These are phyloP conservation scores for Aplochiton taeniatus DNA, from an alignment of 2,797 vertebrate species.

Conservation along the genomic window DNA sequence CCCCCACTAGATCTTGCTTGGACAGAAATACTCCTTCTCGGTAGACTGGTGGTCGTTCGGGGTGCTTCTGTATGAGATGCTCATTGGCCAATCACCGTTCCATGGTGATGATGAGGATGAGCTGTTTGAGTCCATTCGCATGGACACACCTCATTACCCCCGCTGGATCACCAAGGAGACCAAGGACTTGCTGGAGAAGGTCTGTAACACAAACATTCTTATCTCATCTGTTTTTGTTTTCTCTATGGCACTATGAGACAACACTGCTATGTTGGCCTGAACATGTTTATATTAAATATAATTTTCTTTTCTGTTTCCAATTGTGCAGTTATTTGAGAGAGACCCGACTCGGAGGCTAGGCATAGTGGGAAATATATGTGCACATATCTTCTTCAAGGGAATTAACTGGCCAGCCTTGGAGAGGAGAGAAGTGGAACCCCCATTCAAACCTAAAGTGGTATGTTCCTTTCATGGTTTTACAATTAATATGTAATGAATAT, in stretches of 20 bases:
- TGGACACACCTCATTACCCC: conserved; percentile 93
- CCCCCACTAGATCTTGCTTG: conserved; percentile 85
- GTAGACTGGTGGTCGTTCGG: conserved; percentile 99
- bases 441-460: conserved; percentile 98
- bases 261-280: background rate
- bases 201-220: conserved; percentile 47
- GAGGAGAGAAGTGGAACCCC: conserved; percentile 86
- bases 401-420: conserved; percentile 90
- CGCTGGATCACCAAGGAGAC: conserved; percentile 97
- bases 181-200: conserved; percentile 91
- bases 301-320: background rate
- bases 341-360: conserved; percentile 88
- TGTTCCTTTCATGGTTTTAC: conserved; percentile 25
- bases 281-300: background rate
- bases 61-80: conserved; percentile 96
- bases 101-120: conserved; percentile 98
- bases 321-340: conserved; percentile 89
- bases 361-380: conserved; percentile 84
- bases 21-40: conserved; percentile 92
- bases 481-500: background rate
- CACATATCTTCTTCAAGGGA: conserved; percentile 90
- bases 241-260: background rate
- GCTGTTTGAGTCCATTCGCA: conserved; percentile 94
- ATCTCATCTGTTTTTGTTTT: conserved; percentile 1
- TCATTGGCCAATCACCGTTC: conserved; percentile 97